Evolutionary conservation across 1,140 invertebrate species (phyloP).

Genomic region (Pogonomyrmex californicus): DNA sequence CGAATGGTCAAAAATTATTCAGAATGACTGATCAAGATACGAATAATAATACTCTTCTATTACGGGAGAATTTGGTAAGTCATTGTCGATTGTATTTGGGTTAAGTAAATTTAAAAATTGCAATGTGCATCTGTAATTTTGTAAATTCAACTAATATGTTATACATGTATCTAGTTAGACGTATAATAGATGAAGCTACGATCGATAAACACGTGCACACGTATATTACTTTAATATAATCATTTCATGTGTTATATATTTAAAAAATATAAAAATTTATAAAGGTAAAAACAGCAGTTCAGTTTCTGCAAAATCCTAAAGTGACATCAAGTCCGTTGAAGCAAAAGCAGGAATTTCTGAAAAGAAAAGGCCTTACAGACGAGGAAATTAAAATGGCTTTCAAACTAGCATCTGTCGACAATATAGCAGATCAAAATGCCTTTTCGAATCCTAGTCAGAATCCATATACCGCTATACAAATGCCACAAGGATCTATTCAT

Average conservation of each 20-base stretch:
- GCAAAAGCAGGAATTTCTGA: slow-evolving; percentile 93
- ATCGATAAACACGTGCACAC: not conserved
- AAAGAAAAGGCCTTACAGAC: slow-evolving; percentile 93
- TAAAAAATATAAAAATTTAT: not conserved
- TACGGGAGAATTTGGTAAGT: slow-evolving; percentile 81
- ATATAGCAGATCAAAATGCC: slow-evolving; percentile 80
- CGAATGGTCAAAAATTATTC: not conserved
- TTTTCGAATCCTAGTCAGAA: slow-evolving; percentile 75
- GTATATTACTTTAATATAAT: not conserved
- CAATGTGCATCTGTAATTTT: not conserved
- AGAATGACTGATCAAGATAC: slow-evolving; percentile 78
- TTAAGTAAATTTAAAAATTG: slow-evolving; percentile 34
- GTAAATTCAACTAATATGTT: not conserved
- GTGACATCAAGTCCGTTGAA: slow-evolving; percentile 91
- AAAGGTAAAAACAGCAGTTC: slow-evolving; percentile 94
- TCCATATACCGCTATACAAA: slow-evolving; percentile 78
- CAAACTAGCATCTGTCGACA: slow-evolving; percentile 88
- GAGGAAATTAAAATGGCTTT: slow-evolving; percentile 92
- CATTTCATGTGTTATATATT: slow-evolving; percentile 70
- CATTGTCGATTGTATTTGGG: not conserved
- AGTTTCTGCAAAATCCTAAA: slow-evolving; percentile 94
- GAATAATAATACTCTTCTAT: slow-evolving; percentile 70
- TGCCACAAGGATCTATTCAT: slow-evolving; percentile 81
- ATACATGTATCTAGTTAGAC: not conserved
- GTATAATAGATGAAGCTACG: not conserved